These are phyloP conservation scores for Nylanderia fulva DNA, from an alignment of 1,140 invertebrate genomes.

Conservation along the genomic window DNA sequence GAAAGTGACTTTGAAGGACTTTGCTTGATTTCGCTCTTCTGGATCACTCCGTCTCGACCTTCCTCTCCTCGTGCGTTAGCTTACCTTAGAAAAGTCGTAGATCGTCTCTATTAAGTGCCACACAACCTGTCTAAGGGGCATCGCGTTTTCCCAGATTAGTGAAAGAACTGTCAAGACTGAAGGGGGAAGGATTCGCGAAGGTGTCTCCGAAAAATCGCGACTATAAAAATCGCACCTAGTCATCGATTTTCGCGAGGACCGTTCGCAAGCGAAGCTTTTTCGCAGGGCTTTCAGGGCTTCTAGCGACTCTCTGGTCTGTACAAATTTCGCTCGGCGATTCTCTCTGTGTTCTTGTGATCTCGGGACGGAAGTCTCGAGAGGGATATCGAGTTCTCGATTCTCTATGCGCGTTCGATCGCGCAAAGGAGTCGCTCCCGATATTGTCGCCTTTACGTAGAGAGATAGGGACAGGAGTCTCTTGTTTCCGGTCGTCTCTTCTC, in stretches of 20 bases:
- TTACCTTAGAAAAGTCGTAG: neutral
- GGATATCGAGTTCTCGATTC: neutral
- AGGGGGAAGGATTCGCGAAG: neutral
- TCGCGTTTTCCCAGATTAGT: neutral
- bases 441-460: neutral
- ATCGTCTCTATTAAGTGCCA: constrained; percentile 1
- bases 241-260: constrained; percentile 37
- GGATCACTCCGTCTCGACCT: neutral
- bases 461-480: neutral
- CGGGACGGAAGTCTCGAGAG: constrained; percentile 34
- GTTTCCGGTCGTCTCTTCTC: constrained; percentile 6
- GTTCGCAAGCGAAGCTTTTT: constrained; percentile 39
- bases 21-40: constrained; percentile 24
- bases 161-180: neutral
- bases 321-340: constrained; percentile 52
- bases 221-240: constrained; percentile 24
- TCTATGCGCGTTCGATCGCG: constrained; percentile 8
- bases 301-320: constrained; percentile 38
- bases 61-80: neutral
- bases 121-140: neutral
- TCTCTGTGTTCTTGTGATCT: constrained; percentile 51
- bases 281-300: constrained; percentile 31
- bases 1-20: neutral
- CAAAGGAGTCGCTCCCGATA: neutral
- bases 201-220: constrained; percentile 4